These are phyloP conservation scores for Alcedo atthis DNA, from an alignment of 2,797 vertebrate species.

Conservation along the genomic window DNA sequence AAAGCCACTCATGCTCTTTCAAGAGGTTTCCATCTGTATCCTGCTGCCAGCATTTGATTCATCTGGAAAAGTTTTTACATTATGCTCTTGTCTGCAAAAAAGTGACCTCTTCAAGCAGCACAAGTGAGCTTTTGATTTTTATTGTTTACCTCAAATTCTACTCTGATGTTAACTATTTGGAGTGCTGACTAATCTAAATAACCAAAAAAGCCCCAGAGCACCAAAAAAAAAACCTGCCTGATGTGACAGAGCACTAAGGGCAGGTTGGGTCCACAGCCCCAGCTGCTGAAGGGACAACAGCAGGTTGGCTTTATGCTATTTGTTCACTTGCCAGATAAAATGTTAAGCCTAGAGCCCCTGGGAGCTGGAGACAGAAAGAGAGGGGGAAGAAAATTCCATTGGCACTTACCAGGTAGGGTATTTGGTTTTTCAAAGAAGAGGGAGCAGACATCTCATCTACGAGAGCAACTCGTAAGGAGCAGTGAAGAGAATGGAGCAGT, in stretches of 20 bases:
- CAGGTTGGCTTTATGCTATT: background rate
- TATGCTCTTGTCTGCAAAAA: background rate
- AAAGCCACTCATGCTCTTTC: slow-evolving; percentile 31
- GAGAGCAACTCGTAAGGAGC: background rate
- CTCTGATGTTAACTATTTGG: slow-evolving; percentile 18
- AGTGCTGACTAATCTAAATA: background rate
- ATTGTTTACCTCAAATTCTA: slow-evolving; percentile 25
- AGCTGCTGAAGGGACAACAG: background rate
- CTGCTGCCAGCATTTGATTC: background rate
- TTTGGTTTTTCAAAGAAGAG: background rate
- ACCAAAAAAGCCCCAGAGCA: background rate
- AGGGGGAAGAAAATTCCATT: accelerated
- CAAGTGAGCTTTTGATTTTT: background rate
- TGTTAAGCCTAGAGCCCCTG: background rate
- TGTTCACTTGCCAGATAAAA: background rate
- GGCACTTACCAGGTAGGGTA: background rate
- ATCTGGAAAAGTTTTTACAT: slow-evolving; percentile 19
- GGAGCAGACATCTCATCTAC: background rate
- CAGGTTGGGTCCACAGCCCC: background rate
- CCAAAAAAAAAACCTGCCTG: background rate
- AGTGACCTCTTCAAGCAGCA: slow-evolving; percentile 42
- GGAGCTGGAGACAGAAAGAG: background rate
- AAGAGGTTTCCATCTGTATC: slow-evolving; percentile 12
- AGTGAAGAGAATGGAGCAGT: background rate
- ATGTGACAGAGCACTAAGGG: accelerated